Conservation (phyloP, 2,888 invertebrate genomes). For the Calameuta pallipes region DNA sequence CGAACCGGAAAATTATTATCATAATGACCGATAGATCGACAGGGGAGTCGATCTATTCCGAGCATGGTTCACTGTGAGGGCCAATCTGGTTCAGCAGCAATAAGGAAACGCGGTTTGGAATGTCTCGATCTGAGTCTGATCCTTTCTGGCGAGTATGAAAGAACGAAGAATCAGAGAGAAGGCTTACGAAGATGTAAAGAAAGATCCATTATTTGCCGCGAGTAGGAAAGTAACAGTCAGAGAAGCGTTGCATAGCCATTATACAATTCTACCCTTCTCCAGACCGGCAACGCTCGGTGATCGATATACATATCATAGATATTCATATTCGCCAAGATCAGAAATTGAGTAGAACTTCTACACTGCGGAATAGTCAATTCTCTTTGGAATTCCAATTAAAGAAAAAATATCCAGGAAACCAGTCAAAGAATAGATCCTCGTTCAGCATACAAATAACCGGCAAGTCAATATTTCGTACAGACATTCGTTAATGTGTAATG, state of each 20-base stretch:
- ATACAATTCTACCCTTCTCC: background rate
- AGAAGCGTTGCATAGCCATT: slow-evolving; percentile 35
- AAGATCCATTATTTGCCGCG: slow-evolving; percentile 31
- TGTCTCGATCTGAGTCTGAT: slow-evolving; percentile 49
- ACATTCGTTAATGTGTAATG: background rate
- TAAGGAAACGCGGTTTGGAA: slow-evolving; percentile 61
- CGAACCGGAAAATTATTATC: slow-evolving; percentile 58
- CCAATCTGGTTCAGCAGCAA: slow-evolving; percentile 50
- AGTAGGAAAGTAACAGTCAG: slow-evolving; percentile 33
- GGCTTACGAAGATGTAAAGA: background rate
- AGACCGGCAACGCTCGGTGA: slow-evolving; percentile 13
- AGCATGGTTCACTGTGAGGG: slow-evolving; percentile 11
- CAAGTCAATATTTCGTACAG: background rate
- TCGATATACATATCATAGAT: slow-evolving; percentile 20
- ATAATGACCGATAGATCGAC: slow-evolving; percentile 52
- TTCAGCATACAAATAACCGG: background rate
- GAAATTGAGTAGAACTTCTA: slow-evolving; percentile 17
- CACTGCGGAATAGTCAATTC: background rate
- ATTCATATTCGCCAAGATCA: slow-evolving; percentile 34
- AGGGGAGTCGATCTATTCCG: slow-evolving; percentile 22
- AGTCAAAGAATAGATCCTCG: background rate
- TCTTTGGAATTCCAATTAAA: background rate
- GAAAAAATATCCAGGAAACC: background rate
- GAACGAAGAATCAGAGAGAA: too few relatives aligned
- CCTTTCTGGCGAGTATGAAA: background rate